Evolutionary conservation across 2,888 invertebrate species (phyloP).

Genomic region (Drosophila anceps): DNA sequence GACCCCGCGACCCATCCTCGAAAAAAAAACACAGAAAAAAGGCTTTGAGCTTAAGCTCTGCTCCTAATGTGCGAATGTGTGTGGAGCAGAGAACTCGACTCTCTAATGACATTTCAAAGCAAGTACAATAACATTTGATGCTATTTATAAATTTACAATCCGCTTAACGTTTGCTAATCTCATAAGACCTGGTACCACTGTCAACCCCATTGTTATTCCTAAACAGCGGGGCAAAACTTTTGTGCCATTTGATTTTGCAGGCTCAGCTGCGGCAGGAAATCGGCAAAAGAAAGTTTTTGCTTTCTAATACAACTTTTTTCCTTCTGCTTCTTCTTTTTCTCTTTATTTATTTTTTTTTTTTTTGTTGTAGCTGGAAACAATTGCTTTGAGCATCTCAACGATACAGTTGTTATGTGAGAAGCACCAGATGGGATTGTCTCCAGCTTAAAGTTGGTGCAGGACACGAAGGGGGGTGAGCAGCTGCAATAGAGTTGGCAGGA

Average conservation of each 20-base stretch:
- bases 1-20: not conserved
- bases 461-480: not conserved
- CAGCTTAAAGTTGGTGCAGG: conserved; percentile 28
- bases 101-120: conserved; percentile 63
- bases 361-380: conserved; percentile 31
- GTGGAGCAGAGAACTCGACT: conserved; percentile 31
- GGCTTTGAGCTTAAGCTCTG: conserved; percentile 34
- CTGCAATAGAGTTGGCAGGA: conserved; percentile 14
- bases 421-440: conserved; percentile 53
- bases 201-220: conserved; percentile 58
- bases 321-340: not conserved
- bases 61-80: conserved; percentile 54
- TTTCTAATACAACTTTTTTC: conserved; percentile 69
- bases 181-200: conserved; percentile 67
- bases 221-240: conserved; percentile 43
- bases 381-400: conserved; percentile 41
- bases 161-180: conserved; percentile 68
- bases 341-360: not conserved
- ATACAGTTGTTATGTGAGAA: conserved; percentile 54
- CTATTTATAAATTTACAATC: conserved; percentile 79
- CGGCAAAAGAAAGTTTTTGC: conserved; percentile 70
- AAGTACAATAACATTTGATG: conserved; percentile 64
- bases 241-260: conserved; percentile 69
- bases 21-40: conserved; percentile 12
- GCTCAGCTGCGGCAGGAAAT: conserved; percentile 57